Evolutionary conservation across 2,797 vertebrate species (phyloP).

Genomic region (Balearica regulorum): DNA sequence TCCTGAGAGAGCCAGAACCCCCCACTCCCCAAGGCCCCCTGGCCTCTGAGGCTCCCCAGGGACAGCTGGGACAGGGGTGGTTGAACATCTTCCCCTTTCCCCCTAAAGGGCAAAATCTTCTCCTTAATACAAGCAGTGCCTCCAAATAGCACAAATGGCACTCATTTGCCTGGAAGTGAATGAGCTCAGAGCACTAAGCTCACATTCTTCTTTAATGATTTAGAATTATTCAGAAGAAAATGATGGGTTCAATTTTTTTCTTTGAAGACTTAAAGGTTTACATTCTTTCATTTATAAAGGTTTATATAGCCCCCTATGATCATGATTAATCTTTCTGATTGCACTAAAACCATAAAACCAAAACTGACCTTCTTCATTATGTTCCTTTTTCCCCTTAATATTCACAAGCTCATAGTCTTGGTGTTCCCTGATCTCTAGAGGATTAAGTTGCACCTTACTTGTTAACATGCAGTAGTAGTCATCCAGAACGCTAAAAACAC

Average conservation of each 20-base stretch:
- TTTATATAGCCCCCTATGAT: not conserved
- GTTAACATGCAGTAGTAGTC: not conserved
- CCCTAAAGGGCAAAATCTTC: not conserved
- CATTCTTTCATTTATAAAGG: not conserved
- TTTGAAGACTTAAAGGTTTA: not conserved
- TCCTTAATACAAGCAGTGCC: not conserved
- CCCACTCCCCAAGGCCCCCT: fast-evolving
- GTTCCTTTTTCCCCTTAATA: not conserved
- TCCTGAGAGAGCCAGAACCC: not conserved
- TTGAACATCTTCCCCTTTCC: not conserved
- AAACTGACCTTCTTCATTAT: not conserved
- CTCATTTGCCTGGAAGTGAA: not conserved
- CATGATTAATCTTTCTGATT: not conserved
- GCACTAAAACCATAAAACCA: not conserved
- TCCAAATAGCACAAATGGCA: not conserved
- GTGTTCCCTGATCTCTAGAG: not conserved
- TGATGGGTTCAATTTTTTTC: not conserved
- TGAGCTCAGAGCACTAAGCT: not conserved
- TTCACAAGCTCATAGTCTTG: not conserved
- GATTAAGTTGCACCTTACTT: not conserved
- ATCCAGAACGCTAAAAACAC: not conserved
- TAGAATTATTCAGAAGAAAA: not conserved
- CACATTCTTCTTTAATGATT: not conserved
- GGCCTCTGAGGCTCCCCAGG: not conserved
- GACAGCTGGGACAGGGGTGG: not conserved